Percentiles rank a stretch among this genome's conserved stretches.
Conservation (phyloP, 1,140 invertebrate genomes). For the Leptinotarsa lineolata region DNA sequence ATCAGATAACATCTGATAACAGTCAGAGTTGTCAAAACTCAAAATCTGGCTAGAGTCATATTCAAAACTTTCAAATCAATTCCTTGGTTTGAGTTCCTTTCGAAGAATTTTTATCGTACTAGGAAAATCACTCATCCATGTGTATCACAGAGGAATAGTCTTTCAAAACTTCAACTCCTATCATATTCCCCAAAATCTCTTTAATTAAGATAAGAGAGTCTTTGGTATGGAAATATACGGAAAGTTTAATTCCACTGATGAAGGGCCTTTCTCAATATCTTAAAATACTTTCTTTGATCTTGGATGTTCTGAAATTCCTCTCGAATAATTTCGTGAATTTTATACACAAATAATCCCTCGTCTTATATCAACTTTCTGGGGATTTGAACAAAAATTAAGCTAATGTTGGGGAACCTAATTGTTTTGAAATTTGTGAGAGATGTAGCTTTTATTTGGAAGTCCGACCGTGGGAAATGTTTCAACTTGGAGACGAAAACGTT, state of each 20-base stretch:
- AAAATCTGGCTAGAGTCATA: too few relatives aligned
- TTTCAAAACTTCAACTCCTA: not conserved
- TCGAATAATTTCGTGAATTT: not conserved
- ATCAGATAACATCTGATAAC: too few relatives aligned
- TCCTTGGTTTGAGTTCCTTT: too few relatives aligned
- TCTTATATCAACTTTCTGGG: not conserved
- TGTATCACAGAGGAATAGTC: too few relatives aligned
- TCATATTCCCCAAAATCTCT: not conserved
- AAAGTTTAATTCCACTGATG: slow-evolving; percentile 3
- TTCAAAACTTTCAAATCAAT: too few relatives aligned
- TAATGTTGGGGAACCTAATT: not conserved
- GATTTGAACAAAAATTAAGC: not conserved
- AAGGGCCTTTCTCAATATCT: not conserved
- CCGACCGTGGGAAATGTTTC: too few relatives aligned
- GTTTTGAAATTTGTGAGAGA: not conserved
- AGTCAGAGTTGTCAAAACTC: too few relatives aligned
- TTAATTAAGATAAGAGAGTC: not conserved
- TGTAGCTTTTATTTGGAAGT: too few relatives aligned
- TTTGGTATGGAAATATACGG: not conserved
- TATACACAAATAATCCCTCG: not conserved
- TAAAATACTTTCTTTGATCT: not conserved
- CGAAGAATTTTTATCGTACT: too few relatives aligned
- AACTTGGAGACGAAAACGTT: too few relatives aligned
- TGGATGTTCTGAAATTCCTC: not conserved
- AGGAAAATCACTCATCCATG: too few relatives aligned